Conservation (phyloP, 2,797 vertebrate genomes). For the Cynopterus sphinx region DNA sequence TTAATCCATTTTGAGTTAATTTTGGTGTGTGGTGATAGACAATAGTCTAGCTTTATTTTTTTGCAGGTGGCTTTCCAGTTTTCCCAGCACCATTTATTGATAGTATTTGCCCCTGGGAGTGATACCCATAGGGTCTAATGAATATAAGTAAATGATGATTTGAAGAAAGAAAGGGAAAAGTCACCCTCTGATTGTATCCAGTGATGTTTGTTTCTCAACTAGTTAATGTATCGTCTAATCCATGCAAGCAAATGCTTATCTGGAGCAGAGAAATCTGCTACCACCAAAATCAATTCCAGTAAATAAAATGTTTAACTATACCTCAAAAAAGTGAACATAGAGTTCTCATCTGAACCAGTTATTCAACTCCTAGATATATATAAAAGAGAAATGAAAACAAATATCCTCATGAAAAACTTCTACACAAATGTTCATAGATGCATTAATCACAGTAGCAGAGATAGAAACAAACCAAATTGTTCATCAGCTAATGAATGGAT, state of each 20-base stretch:
- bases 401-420: not conserved
- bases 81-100: too few species aligned
- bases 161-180: too few species aligned
- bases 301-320: not conserved
- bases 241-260: not conserved
- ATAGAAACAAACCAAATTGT: too few species aligned
- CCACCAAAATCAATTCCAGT: not conserved
- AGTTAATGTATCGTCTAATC: not conserved
- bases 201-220: not conserved
- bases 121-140: too few species aligned
- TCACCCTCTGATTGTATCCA: not conserved
- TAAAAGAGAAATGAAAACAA: not conserved
- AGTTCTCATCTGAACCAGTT: not conserved
- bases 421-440: not conserved
- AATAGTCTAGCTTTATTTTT: too few species aligned
- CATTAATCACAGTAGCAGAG: too few species aligned
- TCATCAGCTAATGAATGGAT: not conserved
- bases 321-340: not conserved
- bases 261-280: not conserved
- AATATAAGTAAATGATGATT: too few species aligned
- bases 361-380: not conserved
- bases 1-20: too few species aligned
- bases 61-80: too few species aligned
- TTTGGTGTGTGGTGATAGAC: too few species aligned
- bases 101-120: too few species aligned